Percentiles rank a stretch among this genome's conserved stretches.
These are phyloP conservation scores for Amblyraja radiata DNA, from an alignment of 2,797 vertebrate genomes.

Conservation along the genomic window DNA sequence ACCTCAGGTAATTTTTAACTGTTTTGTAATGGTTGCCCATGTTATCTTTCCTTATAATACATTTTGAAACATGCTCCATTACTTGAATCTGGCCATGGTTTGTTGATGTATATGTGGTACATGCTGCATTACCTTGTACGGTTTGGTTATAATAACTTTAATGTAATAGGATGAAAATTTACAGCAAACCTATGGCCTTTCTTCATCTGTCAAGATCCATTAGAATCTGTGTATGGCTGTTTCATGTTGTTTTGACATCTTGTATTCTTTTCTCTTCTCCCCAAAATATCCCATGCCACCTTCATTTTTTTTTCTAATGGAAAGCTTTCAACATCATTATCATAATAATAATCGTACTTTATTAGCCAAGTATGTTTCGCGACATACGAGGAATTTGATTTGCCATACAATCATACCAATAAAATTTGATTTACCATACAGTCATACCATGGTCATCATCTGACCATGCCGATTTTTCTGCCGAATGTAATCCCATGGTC, in stretches of 20 bases:
- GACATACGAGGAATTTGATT: no score
- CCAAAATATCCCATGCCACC: not conserved
- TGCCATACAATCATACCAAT: no score
- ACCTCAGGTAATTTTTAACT: not conserved
- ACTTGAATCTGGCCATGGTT: not conserved
- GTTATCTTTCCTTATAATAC: not conserved
- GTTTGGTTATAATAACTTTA: not conserved
- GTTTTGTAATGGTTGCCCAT: not conserved
- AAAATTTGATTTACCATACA: no score
- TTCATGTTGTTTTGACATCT: not conserved
- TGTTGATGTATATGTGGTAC: not conserved
- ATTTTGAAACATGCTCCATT: not conserved
- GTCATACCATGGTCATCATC: no score
- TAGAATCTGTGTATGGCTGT: not conserved
- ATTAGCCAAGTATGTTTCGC: no score
- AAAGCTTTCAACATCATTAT: not conserved
- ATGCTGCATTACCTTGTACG: not conserved
- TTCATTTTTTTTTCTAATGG: not conserved
- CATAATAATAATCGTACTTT: no score
- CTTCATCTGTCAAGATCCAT: not conserved
- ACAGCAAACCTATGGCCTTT: not conserved
- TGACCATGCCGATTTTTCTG: not conserved
- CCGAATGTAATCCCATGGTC: not conserved
- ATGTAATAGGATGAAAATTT: not conserved
- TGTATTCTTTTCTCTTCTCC: not conserved